These are phyloP conservation scores for Pseudorasbora parva DNA, from an alignment of 2,113 vertebrate species.

Conservation along the genomic window DNA sequence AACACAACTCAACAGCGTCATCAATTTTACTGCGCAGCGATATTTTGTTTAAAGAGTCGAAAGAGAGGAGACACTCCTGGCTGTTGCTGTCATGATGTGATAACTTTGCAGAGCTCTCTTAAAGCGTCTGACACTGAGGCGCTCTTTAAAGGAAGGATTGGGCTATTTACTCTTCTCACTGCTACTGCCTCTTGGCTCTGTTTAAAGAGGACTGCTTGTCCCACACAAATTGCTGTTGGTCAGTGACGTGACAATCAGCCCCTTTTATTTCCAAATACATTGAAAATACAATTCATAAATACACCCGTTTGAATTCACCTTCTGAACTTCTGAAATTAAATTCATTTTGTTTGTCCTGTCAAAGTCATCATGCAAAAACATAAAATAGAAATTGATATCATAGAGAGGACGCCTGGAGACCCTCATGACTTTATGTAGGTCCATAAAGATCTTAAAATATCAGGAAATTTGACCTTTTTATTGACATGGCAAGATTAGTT, in stretches of 20 bases:
- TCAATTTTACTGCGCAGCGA: constrained; percentile 55
- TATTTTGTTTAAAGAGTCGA: constrained; percentile 67
- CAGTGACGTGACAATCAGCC: background rate
- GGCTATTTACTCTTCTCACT: constrained; percentile 50
- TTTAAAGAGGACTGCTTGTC: constrained; percentile 11
- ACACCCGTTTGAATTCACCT: background rate
- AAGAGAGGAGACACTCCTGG: constrained; percentile 56
- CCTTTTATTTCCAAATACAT: background rate
- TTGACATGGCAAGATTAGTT: background rate
- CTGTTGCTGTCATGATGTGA: constrained; percentile 58
- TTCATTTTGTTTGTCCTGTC: background rate
- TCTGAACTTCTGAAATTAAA: background rate
- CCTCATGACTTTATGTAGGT: background rate
- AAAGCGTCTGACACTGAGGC: constrained; percentile 54
- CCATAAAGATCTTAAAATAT: background rate
- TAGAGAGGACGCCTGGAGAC: background rate
- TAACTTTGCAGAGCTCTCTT: constrained; percentile 49
- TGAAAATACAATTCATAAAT: background rate
- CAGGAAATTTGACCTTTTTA: background rate
- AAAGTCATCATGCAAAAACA: background rate
- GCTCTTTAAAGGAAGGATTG: constrained; percentile 57
- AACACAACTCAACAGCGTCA: constrained; percentile 62
- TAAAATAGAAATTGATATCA: background rate
- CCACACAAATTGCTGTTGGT: background rate
- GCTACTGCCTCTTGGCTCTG: constrained; percentile 6